Evolutionary conservation across 2,113 vertebrate species (phyloP), one percentile per base, ranked within the genome.

Genomic region (Forbesichthys papilliferus): DNA sequence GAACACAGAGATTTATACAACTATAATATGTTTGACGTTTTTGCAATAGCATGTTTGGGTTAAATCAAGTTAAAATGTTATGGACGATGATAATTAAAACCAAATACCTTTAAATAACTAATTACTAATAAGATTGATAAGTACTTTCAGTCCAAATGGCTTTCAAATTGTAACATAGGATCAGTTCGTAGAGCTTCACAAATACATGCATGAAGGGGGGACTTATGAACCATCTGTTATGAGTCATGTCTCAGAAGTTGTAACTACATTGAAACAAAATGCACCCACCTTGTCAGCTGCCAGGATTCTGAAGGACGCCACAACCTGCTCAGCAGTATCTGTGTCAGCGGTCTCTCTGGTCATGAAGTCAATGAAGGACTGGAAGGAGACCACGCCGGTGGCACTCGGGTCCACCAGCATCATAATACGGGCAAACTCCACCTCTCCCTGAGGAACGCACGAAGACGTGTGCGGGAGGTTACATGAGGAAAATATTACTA

Each of bases 311-410:
- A 98, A 98, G 81, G 97, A 98, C 18, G 96, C 95, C 5, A 97
- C 95, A 75, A 98, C 97, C 77, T 98, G 97, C 55, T 98, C 96
- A 0, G 97, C 95, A 0, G 97, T 98, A 87, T 98, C 97, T 0
- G 96, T 98, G 80, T 98, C 96, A 0, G 94, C 96, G 0, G 96
- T 98, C 55, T 98, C 97, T 70, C 94, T 91, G 0, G 97, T 97
- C 97, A 98, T 98, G 79, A 98, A 98, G 89, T 98, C 96, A 0
- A 98, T 97, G 82, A 98, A 98, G 48, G 96, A 96, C 84, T 98
- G 97, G 94, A 98, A 98, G 12, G 97, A 97, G 54, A 98, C 96
- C 0, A 79, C 84, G 0, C 96, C 96, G 0, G 93, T 94, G 58
- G 77, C 82, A 75, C 93, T 97, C 85, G 96, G 90, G 72, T 98